These are phyloP conservation scores for Peromyscus maniculatus DNA, from an alignment of 2,113 vertebrate species.

Conservation along the genomic window DNA sequence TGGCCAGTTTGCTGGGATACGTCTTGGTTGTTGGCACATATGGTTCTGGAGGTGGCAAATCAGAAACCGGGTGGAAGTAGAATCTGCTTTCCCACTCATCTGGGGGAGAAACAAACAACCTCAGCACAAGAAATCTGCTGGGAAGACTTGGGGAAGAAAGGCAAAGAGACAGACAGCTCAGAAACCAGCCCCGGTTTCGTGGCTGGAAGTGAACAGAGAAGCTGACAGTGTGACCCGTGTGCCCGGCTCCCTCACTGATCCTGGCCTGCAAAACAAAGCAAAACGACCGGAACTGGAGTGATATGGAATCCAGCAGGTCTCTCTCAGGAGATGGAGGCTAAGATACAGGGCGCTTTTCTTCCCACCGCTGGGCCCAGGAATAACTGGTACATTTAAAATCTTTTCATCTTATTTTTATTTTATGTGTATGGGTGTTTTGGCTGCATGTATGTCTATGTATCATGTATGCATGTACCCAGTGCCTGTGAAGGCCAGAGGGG, in stretches of 20 bases:
- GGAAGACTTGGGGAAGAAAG: not conserved
- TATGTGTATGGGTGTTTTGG: not conserved
- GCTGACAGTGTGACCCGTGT: not conserved
- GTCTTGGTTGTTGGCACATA: slow-evolving; percentile 93
- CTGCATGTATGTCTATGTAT: not conserved
- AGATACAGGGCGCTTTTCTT: not conserved
- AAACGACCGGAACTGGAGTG: not conserved
- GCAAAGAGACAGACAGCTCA: not conserved
- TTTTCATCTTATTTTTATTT: not conserved
- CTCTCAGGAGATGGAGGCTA: not conserved
- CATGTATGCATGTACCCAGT: too few relatives aligned
- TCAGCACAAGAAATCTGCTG: slow-evolving; percentile 50
- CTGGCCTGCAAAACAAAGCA: slow-evolving; percentile 4
- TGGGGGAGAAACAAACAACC: slow-evolving; percentile 83
- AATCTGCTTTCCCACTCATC: slow-evolving; percentile 98
- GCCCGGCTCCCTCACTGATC: not conserved
- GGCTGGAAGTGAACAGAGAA: not conserved
- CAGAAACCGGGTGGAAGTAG: slow-evolving; percentile 95
- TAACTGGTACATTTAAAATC: not conserved
- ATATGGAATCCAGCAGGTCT: not conserved
- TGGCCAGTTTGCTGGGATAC: slow-evolving; percentile 96
- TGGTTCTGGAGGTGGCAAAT: slow-evolving; percentile 96
- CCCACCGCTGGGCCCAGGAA: not conserved
- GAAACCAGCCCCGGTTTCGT: slow-evolving; percentile 9
- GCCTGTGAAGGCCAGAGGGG: not conserved